Evolutionary conservation across 2,888 invertebrate species (phyloP).

Genomic region (Apodemia hepburni): DNA sequence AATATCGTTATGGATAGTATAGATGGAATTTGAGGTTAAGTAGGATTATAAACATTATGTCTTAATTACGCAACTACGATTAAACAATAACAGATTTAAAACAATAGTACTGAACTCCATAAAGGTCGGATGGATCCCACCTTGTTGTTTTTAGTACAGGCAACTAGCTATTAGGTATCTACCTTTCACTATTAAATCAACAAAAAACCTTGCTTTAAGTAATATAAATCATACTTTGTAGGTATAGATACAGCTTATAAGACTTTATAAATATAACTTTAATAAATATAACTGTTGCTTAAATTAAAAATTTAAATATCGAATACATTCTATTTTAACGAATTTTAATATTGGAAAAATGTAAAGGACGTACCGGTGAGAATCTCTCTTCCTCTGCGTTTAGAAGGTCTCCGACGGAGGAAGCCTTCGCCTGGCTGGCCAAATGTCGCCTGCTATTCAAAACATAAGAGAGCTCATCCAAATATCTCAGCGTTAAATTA

Average conservation of each 20-base stretch:
- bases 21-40: neutral
- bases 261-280: no score
- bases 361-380: conserved; percentile 51
- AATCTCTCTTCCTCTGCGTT: conserved; percentile 67
- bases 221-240: no score
- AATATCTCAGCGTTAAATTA: conserved; percentile 69
- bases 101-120: conserved; percentile 31
- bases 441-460: conserved; percentile 65
- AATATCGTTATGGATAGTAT: no score
- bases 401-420: conserved; percentile 72
- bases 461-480: conserved; percentile 75
- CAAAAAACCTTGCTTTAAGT: conserved; percentile 8
- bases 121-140: conserved; percentile 32
- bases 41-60: neutral
- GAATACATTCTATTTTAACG: conserved; percentile 5
- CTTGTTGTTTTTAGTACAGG: conserved; percentile 24
- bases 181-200: conserved; percentile 29
- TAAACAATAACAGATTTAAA: conserved; percentile 15
- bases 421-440: conserved; percentile 65
- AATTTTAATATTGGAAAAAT: conserved; percentile 8
- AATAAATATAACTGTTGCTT: no score
- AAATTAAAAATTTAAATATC: neutral
- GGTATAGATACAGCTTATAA: neutral
- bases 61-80: conserved; percentile 4
- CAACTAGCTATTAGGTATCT: conserved; percentile 15